These are phyloP conservation scores for Sericinus montela DNA, from an alignment of 2,888 invertebrate species.

Conservation along the genomic window DNA sequence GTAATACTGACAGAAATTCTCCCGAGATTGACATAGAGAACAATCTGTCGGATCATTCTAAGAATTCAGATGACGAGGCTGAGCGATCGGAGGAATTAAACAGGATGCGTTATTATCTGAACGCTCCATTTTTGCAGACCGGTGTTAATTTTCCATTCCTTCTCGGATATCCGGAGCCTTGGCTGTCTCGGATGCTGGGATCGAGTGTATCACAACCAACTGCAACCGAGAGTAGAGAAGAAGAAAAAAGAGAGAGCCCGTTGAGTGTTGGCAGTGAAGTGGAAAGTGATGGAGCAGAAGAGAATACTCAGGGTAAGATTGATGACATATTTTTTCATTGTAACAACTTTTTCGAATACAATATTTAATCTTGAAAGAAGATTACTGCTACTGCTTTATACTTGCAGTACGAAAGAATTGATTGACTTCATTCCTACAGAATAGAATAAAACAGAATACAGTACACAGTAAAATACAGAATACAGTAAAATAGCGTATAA, in stretches of 20 bases:
- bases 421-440: no score
- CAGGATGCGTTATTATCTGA: conserved; percentile 68
- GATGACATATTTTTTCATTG: no score
- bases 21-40: conserved; percentile 72
- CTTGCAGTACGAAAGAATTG: no score
- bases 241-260: conserved; percentile 66
- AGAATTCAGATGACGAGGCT: conserved; percentile 60
- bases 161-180: conserved; percentile 68
- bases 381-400: no score
- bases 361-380: no score
- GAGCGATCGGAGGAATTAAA: conserved; percentile 57
- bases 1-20: conserved; percentile 58
- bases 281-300: conserved; percentile 67
- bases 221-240: conserved; percentile 43
- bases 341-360: no score
- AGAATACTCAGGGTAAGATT: conserved; percentile 56
- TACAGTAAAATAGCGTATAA: no score
- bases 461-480: no score
- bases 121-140: conserved; percentile 67
- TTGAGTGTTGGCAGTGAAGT: conserved; percentile 69
- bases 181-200: conserved; percentile 60
- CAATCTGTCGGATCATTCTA: conserved; percentile 58
- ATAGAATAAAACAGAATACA: no score
- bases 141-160: conserved; percentile 67
- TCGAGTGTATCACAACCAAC: conserved; percentile 35